Evolutionary conservation across 2,888 invertebrate genomes (phyloP), one percentile per base, ranked within the genome.

Genomic region (Torymus texanus): DNA sequence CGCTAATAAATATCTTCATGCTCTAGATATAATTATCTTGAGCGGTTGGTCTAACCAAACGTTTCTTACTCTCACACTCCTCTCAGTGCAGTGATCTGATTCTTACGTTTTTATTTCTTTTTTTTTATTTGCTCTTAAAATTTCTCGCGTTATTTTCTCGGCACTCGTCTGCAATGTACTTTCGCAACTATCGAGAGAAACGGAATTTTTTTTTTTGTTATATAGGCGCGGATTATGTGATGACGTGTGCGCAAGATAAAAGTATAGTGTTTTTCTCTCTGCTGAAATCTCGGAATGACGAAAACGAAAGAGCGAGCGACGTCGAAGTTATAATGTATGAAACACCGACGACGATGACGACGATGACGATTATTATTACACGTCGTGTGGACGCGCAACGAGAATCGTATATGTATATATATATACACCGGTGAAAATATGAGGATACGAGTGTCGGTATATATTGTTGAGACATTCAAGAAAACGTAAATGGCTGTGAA

Each of bases 241-340:
- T 14, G 61, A 50, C 1, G 58, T 70, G 29, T 70, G 29, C 59
- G 8, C 18, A 21, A 71, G 71, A n/a, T 51, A 21, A 66, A 56
- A 24, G 13, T 61, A 29, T 58, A 24, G 0, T 41, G 41, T 8
- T 5, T 41, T 5, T 5, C 10, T 41, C 41, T 41, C 41, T 14
- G 13, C 5, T 29, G 18, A 59, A 75, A 59, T 51, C 53, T 66
- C 59, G 75, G 11, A 62, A 62, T 21, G 68, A n/a, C 62, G 56
- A 55, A 41, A 63, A 76, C 29, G 50, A 68, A 76, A 76, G 68
- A 76, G 56, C 75, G 75, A 76, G 70, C 53, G 68, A 63, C 65
- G 65, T 77, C 71, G 29, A 29, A 56, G 8, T 41, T 41, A 41
- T 41, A 8, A 21, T 21, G 21, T n/a, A n/a, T 41, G 41, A 8